Evolutionary conservation across 1,140 invertebrate species (phyloP).

Genomic region (Caenorhabditis inopinata): DNA sequence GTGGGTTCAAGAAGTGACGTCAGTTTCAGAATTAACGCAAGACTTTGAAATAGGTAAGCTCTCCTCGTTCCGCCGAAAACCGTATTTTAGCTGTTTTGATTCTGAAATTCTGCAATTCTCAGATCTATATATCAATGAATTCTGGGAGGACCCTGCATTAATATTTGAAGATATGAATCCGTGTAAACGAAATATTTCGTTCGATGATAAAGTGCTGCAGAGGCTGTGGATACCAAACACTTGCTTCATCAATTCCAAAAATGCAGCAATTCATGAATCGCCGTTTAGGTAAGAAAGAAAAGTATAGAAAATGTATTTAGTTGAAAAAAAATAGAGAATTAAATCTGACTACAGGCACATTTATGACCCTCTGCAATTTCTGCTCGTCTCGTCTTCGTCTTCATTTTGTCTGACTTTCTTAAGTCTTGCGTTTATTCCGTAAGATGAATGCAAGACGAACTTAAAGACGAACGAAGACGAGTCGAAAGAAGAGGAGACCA

Average conservation of each 20-base stretch:
- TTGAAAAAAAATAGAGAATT: too few species aligned
- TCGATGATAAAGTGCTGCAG: constrained; percentile 44
- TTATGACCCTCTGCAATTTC: too few species aligned
- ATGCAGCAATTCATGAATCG: constrained; percentile 61
- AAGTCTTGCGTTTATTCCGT: too few species aligned
- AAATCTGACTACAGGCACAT: too few species aligned
- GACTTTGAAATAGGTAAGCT: constrained; percentile 64
- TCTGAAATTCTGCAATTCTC: constrained; percentile 32
- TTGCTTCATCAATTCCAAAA: constrained; percentile 62
- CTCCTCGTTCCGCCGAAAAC: too few species aligned
- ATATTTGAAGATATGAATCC: constrained; percentile 63
- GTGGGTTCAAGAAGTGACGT: constrained; percentile 66
- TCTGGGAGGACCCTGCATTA: constrained; percentile 66
- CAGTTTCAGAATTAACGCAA: constrained; percentile 64
- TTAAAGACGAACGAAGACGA: too few species aligned
- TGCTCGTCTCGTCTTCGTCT: too few species aligned
- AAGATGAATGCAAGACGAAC: too few species aligned
- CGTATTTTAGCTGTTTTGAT: too few species aligned
- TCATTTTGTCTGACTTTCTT: too few species aligned
- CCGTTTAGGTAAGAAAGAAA: constrained; percentile 60
- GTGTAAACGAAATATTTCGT: constrained; percentile 51
- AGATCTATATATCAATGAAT: constrained; percentile 66
- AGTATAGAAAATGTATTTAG: too few species aligned
- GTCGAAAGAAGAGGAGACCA: too few species aligned
- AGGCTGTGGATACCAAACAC: constrained; percentile 46